Evolutionary conservation across 2,888 invertebrate genomes (phyloP), one percentile per base, ranked within the genome.

Genomic region (Ochlodes sylvanus): DNA sequence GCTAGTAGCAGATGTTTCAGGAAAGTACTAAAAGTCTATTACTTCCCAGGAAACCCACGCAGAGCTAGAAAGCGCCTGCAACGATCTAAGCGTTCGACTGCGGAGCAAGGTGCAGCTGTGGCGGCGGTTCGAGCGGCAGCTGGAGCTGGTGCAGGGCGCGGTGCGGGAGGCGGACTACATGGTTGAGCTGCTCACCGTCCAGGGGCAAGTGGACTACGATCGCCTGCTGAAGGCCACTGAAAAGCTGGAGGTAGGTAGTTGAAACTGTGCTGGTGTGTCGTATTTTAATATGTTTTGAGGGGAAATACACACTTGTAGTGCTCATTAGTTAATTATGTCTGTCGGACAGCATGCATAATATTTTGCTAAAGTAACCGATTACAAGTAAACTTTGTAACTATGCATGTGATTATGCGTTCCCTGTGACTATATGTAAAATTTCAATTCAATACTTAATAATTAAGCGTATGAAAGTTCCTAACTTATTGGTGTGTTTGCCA

Each of bases 161-260:
- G 97, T 97, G 0, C 95, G 97, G 67, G 97, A 97, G 77, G 97
- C 97, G 0, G 97, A 97, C 83, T 97, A 97, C 78, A 97, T 97
- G 97, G 97, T 97, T 92, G 97, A 97, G 74, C 89, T 97, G 69
- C 92, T 97, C 14, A 96, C 97, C 0, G 96, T 97, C 0, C 97
- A 97, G 81, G 97, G 97, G 0, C 96, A 96, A 71, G 96, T 97
- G 15, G 97, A 98, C 84, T 97, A 97, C 79, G 97, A 97, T 73
- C 94, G 97, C 9, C 89, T 98, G 69, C 93, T 96, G 63, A 97
- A 97, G 81, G 97, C 97, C 52, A 97, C 97, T 0, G 97, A 97
- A 86, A 94, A 97, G 79, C 94, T 97, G 68, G 97, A 97, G 96
- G 97, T 97, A 77, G 94, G 95, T 6, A 17, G 17, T 12, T 38